A percentile compares a stretch with the other conserved stretches of the same genome.
phyloP scores from a whole-genome alignment of 2,797 vertebrate species.

The Falco columbarius region DNA sequence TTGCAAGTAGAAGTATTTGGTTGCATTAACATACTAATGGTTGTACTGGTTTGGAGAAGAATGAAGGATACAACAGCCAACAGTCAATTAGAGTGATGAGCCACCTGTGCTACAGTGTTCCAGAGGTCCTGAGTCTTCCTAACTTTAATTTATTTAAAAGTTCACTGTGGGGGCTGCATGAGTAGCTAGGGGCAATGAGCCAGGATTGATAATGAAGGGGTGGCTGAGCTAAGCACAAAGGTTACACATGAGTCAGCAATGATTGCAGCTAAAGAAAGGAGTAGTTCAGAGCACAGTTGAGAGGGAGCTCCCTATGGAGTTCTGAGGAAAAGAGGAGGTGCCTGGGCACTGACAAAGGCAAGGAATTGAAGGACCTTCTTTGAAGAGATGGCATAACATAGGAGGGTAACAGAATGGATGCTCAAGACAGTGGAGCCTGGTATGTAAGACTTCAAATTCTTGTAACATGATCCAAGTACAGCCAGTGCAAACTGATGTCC shows the following conservation, averaged over 20 bases:
- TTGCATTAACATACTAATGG: not conserved
- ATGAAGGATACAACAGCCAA: not conserved
- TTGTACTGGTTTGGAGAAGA: not conserved
- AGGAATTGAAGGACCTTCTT: not conserved
- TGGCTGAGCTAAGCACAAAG: slow-evolving; percentile 48
- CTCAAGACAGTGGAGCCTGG: not conserved
- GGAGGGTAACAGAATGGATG: not conserved
- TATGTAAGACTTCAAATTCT: not conserved
- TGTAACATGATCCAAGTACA: not conserved
- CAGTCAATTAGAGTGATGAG: not conserved
- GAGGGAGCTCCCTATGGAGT: not conserved
- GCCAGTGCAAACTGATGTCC: not conserved
- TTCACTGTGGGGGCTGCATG: not conserved
- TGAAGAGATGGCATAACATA: not conserved
- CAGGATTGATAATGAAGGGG: slow-evolving; percentile 8
- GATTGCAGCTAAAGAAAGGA: not conserved
- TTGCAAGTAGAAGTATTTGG: not conserved
- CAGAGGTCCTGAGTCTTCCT: not conserved
- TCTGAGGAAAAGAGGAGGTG: not conserved
- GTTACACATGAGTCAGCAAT: slow-evolving; percentile 19
- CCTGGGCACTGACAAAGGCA: not conserved
- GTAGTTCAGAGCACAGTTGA: not conserved
- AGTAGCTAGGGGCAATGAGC: not conserved
- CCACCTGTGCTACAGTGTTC: not conserved
- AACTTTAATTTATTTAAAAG: slow-evolving; percentile 36